Evolutionary conservation across 2,888 invertebrate genomes (phyloP), one percentile per base, ranked within the genome.

Genomic region (Acleris laterana): DNA sequence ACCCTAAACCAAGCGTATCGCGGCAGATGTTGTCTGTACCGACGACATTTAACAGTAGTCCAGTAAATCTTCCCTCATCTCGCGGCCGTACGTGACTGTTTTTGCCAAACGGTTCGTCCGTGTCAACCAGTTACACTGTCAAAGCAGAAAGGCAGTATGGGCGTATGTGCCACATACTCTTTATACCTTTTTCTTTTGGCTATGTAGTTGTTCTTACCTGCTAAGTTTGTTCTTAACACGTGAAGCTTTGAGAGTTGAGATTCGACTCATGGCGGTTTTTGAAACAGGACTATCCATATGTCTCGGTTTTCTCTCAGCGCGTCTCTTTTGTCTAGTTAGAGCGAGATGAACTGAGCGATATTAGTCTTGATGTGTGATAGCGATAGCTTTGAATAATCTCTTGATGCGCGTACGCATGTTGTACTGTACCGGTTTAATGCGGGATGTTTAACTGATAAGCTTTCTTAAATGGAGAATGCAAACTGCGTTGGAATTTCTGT

Each of bases 21-120:
- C 19, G 38, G 28, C 58, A 58, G 63, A 57, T 63, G 57, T 57
- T 50, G 63, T 57, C 63, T 28, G 51, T 58, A 58, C 58, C 63
- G 22, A 48, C 32, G 58, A 63, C 58, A 3, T 32, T 32, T 32
- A 42, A 22, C 42, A 25, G 57, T 25, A 57, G 56, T 20, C 44
- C 25, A 46, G 46, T 46, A 57, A 57, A 57, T 57, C 57, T 46
- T 17, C 25, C 16, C 44, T 25, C 44, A 44, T 11, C 25, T 38
- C 42, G 42, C 22, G 53, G 20, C 19, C 17, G 16, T 57, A 64
- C 64, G 64, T 64, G 60, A 38, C 42, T 51, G 20, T 42, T 32
- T 60, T 64, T 48, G 55, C 55, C 42, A 63, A 59, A 32, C 20
- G 28, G 19, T 28, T 17, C 28, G 59, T 25, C 48, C 59, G 60